phyloP scores from a whole-genome alignment of 2,797 vertebrate species.

The Sebastes flavidus region DNA sequence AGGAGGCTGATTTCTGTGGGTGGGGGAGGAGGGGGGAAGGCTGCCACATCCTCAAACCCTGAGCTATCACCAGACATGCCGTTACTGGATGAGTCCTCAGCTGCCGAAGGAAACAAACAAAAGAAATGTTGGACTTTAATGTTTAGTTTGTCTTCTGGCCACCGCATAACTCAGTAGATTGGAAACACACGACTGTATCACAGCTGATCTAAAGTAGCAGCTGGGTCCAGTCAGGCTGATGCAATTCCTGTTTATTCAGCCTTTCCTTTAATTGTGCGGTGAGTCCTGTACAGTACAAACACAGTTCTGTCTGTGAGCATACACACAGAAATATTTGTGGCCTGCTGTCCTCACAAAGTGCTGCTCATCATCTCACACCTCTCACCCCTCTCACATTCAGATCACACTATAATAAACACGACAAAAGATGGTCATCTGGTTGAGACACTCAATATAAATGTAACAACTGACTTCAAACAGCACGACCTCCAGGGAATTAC shows the following conservation, averaged over 20 bases:
- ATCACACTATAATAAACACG: constrained; percentile 13
- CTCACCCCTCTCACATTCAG: background rate
- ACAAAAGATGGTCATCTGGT: constrained; percentile 13
- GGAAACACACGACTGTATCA: constrained; percentile 12
- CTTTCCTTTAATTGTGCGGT: constrained; percentile 41
- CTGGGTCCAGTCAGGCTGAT: constrained; percentile 63
- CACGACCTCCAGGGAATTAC: background rate
- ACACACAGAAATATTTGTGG: constrained; percentile 24
- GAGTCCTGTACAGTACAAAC: constrained; percentile 36
- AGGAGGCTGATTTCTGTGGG: constrained; percentile 87
- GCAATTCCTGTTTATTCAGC: constrained; percentile 76
- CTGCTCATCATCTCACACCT: constrained; percentile 1
- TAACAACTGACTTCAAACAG: constrained; percentile 11
- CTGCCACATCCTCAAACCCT: constrained; percentile 82
- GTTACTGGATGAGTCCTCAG: constrained; percentile 83
- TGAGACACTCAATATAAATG: background rate
- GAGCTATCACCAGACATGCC: constrained; percentile 79
- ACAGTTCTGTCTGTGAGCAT: constrained; percentile 26
- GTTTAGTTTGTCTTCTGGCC: constrained; percentile 37
- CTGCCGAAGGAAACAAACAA: constrained; percentile 68
- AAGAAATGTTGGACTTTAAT: constrained; percentile 27
- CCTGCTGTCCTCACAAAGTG: constrained; percentile 11
- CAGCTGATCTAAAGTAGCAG: constrained; percentile 55
- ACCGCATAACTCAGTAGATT: constrained; percentile 24
- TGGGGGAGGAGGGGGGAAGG: constrained; percentile 87